These are phyloP conservation scores for Cydia pomonella DNA, from an alignment of 1,140 invertebrate genomes.

Conservation along the genomic window DNA sequence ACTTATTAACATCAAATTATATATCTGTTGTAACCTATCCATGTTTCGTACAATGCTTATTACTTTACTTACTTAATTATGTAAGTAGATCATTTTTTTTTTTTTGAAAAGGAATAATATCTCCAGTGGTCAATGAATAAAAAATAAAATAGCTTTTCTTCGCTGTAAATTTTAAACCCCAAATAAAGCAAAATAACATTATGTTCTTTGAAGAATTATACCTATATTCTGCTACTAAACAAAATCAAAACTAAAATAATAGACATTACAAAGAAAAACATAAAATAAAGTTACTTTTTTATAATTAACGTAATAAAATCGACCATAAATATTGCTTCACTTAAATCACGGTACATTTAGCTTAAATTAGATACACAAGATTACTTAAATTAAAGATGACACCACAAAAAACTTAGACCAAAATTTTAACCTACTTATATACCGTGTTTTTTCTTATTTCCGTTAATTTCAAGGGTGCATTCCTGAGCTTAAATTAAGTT, in stretches of 20 bases:
- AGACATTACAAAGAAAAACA: conserved; percentile 42
- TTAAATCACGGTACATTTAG: conserved; percentile 34
- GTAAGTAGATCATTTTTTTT: not conserved
- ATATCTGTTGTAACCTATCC: too few relatives aligned
- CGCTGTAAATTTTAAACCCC: not conserved
- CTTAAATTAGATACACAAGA: conserved; percentile 9
- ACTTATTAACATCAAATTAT: conserved; percentile 1
- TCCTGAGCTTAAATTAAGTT: too few relatives aligned
- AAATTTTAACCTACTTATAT: conserved; percentile 5
- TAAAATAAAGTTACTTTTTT: conserved; percentile 40
- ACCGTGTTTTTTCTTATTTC: too few relatives aligned
- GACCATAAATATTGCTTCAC: conserved; percentile 46
- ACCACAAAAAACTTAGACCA: conserved; percentile 11
- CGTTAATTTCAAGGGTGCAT: too few relatives aligned
- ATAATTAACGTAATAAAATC: conserved; percentile 42
- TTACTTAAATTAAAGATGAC: conserved; percentile 24
- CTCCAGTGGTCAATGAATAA: conserved; percentile 6
- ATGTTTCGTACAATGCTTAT: too few relatives aligned
- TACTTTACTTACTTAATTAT: too few relatives aligned
- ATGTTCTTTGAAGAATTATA: conserved; percentile 4
- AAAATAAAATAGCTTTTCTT: conserved; percentile 16
- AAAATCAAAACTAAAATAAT: conserved; percentile 36
- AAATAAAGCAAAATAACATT: not conserved
- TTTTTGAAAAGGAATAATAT: not conserved
- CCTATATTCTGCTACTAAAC: conserved; percentile 4